phyloP scores from a whole-genome alignment of 2,113 vertebrate genomes.

The Lagopus muta region DNA sequence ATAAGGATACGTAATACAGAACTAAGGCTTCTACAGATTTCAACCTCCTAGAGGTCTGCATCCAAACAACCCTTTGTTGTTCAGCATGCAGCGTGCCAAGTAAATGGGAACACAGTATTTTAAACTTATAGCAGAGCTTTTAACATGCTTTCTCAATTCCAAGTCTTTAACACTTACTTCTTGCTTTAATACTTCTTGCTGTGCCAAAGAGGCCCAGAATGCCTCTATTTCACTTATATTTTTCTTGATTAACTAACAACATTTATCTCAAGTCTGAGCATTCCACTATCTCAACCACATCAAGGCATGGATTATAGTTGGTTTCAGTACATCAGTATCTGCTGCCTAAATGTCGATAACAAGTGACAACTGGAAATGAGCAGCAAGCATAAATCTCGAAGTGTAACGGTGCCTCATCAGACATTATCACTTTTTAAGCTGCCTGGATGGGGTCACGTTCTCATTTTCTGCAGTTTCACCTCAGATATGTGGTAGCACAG shows the following conservation, averaged over 20 bases:
- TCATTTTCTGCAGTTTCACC: neutral
- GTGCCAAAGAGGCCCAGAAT: slow-evolving; percentile 35
- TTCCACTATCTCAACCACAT: neutral
- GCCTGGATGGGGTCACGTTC: neutral
- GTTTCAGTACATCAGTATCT: neutral
- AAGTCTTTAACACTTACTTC: slow-evolving; percentile 5
- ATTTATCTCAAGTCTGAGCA: neutral
- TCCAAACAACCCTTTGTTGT: neutral
- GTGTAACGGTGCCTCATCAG: neutral
- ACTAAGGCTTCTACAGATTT: neutral
- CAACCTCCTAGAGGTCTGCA: neutral
- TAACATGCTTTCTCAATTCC: slow-evolving; percentile 14
- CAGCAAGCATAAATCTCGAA: neutral
- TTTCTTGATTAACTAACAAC: neutral
- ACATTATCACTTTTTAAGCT: neutral
- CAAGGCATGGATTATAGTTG: neutral
- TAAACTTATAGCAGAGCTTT: neutral
- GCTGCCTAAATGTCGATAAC: neutral
- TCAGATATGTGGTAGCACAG: rapidly evolving
- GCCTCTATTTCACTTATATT: neutral
- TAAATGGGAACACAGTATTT: neutral
- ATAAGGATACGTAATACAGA: neutral
- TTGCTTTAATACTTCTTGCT: slow-evolving; percentile 26
- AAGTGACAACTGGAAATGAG: slow-evolving; percentile 31
- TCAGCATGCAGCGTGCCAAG: neutral